Percentiles rank a stretch among this genome's conserved stretches.
Conservation (phyloP, 1,140 invertebrate genomes). For the Gyrodactylus bullatarudis region DNA sequence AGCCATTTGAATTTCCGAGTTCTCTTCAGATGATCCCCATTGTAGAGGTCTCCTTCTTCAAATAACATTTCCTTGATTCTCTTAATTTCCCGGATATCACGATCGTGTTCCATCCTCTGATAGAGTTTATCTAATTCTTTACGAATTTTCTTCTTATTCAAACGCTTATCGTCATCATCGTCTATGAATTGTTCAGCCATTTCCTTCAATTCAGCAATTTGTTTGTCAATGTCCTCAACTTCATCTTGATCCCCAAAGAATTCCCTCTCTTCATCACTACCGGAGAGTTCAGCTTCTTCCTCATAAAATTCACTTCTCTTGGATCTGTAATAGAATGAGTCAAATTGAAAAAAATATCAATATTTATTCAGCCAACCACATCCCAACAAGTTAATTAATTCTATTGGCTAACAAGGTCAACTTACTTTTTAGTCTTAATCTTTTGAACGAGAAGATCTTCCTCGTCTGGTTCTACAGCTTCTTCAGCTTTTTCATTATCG, state of each 20-base stretch:
- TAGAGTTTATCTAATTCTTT: neutral
- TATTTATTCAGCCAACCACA: no score
- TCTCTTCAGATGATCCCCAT: neutral
- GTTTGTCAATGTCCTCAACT: neutral
- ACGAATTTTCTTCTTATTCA: neutral
- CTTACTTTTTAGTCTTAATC: neutral
- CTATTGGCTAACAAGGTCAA: no score
- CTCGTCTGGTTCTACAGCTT: neutral
- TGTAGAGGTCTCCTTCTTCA: neutral
- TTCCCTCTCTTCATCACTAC: neutral
- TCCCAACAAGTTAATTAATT: no score
- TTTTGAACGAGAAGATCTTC: neutral
- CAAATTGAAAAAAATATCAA: no score
- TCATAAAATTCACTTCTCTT: neutral
- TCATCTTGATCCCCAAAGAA: neutral
- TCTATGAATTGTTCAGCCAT: neutral
- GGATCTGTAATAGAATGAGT: neutral
- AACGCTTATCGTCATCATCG: neutral
- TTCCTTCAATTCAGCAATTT: neutral
- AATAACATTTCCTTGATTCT: neutral
- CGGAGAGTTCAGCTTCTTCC: neutral
- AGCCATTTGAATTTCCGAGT: neutral
- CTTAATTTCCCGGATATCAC: neutral
- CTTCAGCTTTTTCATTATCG: neutral
- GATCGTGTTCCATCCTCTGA: neutral